Percentiles rank a stretch among this genome's conserved stretches.
phyloP scores from a whole-genome alignment of 2,797 vertebrate species.

The Notamacropus eugenii region DNA sequence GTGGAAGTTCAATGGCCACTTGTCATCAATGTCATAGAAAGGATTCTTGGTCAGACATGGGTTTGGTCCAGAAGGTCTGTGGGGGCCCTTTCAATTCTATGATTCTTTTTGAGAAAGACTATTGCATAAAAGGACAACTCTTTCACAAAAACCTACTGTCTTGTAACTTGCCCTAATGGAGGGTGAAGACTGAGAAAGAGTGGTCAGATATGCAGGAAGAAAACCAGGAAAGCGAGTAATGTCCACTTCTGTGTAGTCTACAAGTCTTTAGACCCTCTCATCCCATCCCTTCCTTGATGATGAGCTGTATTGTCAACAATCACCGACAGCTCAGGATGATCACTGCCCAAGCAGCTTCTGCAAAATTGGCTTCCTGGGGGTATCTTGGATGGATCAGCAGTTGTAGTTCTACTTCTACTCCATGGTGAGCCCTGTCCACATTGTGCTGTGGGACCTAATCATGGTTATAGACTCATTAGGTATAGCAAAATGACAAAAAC shows the following conservation, averaged over 20 bases:
- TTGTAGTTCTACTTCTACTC: not conserved
- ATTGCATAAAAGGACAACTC: not conserved
- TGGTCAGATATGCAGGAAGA: not conserved
- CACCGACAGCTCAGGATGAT: not conserved
- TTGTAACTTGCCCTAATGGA: not conserved
- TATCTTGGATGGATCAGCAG: not conserved
- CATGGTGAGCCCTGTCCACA: not conserved
- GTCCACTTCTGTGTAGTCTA: not conserved
- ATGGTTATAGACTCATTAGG: not conserved
- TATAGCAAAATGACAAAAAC: not conserved
- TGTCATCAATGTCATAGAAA: not conserved
- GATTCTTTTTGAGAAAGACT: not conserved
- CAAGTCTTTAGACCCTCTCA: not conserved
- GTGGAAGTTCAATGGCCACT: not conserved
- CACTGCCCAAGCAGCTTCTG: not conserved
- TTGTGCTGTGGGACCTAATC: not conserved
- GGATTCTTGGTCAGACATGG: not conserved
- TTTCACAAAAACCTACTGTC: not conserved
- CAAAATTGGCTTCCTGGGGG: not conserved
- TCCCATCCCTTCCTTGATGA: not conserved
- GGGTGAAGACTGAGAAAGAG: not conserved
- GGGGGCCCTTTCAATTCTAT: not conserved
- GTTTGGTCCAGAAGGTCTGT: not conserved
- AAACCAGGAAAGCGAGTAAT: not conserved
- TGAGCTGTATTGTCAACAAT: not conserved